These are phyloP conservation scores for Meloidogyne chitwoodi DNA, from an alignment of 1,140 invertebrate species.

Conservation along the genomic window DNA sequence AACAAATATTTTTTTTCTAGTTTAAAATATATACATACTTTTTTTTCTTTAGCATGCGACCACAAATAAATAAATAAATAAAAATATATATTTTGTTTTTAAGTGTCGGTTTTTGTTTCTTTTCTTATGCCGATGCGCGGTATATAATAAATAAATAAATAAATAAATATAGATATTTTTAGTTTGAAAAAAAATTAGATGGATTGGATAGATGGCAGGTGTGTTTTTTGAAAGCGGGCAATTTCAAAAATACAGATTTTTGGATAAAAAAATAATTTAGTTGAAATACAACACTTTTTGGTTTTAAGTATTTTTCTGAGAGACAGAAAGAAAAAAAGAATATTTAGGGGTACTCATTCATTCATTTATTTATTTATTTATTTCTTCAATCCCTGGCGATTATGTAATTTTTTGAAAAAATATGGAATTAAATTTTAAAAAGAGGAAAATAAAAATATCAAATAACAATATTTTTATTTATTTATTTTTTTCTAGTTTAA, in stretches of 20 bases:
- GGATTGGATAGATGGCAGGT: background rate
- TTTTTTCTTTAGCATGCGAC: background rate
- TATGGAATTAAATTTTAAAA: background rate
- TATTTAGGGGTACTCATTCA: too few relatives aligned
- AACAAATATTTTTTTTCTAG: background rate
- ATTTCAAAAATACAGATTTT: background rate
- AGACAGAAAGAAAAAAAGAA: too few relatives aligned
- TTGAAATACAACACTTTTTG: background rate
- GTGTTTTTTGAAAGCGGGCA: background rate
- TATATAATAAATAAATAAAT: background rate
- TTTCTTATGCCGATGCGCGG: background rate
- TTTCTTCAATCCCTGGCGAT: background rate
- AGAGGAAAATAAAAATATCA: background rate
- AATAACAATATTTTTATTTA: background rate
- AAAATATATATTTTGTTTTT: background rate
- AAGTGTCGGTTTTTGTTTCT: background rate
- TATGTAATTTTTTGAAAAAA: background rate
- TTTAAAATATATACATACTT: background rate
- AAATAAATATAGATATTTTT: background rate
- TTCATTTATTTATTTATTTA: too few relatives aligned
- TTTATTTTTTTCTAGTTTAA: too few relatives aligned
- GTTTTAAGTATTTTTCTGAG: too few relatives aligned
- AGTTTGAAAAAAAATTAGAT: background rate
- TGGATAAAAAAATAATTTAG: background rate
- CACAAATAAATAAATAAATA: background rate